Percentiles rank a stretch among this genome's conserved stretches.
Conservation (phyloP, 2,888 invertebrate genomes). For the Chorisops tibialis region DNA sequence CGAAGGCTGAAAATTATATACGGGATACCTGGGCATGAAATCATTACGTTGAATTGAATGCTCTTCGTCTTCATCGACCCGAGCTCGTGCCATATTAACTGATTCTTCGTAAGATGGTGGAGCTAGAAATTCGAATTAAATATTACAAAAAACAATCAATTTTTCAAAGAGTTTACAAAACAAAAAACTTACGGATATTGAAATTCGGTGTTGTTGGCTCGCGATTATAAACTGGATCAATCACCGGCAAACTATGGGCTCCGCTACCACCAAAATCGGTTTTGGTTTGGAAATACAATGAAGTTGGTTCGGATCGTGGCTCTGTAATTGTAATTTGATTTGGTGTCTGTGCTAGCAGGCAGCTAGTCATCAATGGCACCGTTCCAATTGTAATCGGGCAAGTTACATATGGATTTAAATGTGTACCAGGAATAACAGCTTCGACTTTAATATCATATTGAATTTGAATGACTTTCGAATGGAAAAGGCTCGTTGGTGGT, state of each 20-base stretch:
- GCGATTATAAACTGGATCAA: neutral
- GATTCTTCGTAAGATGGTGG: constrained; percentile 51
- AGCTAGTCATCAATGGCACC: constrained; percentile 41
- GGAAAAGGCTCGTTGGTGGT: constrained; percentile 43
- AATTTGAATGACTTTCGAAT: constrained; percentile 1
- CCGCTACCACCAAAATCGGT: neutral
- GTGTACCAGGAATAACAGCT: constrained; percentile 40
- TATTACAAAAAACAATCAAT: neutral
- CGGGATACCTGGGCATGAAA: constrained; percentile 49
- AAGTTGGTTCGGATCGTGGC: neutral
- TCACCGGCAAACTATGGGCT: constrained; percentile 6
- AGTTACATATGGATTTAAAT: constrained; percentile 43
- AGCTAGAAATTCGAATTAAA: too few relatives aligned
- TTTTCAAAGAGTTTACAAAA: neutral
- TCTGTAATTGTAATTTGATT: constrained; percentile 36
- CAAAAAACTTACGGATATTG: constrained; percentile 8
- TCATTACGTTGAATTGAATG: constrained; percentile 40
- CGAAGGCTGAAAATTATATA: constrained; percentile 43
- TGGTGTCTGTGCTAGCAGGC: constrained; percentile 28
- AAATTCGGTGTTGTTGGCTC: neutral
- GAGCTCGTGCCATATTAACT: constrained; percentile 44
- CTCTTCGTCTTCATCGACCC: constrained; percentile 46
- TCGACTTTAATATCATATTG: constrained; percentile 2
- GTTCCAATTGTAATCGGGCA: constrained; percentile 50
- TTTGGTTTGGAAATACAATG: too few relatives aligned